Evolutionary conservation across 2,888 invertebrate species (phyloP), one percentile per base, ranked within the genome.

Genomic region (Noctua janthina): DNA sequence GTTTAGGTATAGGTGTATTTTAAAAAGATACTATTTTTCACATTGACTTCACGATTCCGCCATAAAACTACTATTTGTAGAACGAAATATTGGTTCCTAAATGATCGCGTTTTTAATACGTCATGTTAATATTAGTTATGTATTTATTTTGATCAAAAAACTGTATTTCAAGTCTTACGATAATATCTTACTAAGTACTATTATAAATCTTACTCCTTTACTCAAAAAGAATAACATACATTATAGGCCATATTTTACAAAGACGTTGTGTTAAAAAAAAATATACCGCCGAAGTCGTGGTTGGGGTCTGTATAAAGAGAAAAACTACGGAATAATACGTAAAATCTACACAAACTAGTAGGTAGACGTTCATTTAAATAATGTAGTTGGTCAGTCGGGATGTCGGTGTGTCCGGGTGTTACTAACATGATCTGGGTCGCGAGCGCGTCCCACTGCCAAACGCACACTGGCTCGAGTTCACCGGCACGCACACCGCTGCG

Each of bases 361-460:
- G 39, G 51, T 72, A 20, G 23, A 72, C 23, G 59, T 83, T 43
- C 29, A 69, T 81, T 75, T 49, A 75, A 76, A 73, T 78, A 70
- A 79, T 64, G 73, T 82, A 84, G 84, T 84, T 88, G 35, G 66
- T 23, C 72, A 77, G 73, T 74, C 83, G 74, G 71, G 74, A 77
- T 66, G 76, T 46, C 86, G 20, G 80, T 89, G 79, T 89, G 91
- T 89, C 86, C 74, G 81, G 75, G 74, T 81, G 79, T 43, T 80
- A 66, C 80, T 62, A 67, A 62, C 76, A 76, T 39, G 82, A 95
- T 93, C 92, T 95, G 92, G 95, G 95, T 95, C 95, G 93, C 43
- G 92, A 92, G 90, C 91, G 91, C 92, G 92, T 93, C 92, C 93
- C 92, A 93, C 93, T 94, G 94, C 93, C 94, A 92, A 93, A 92